phyloP scores from a whole-genome alignment of 1,140 invertebrate species.

The Saccostrea echinata region DNA sequence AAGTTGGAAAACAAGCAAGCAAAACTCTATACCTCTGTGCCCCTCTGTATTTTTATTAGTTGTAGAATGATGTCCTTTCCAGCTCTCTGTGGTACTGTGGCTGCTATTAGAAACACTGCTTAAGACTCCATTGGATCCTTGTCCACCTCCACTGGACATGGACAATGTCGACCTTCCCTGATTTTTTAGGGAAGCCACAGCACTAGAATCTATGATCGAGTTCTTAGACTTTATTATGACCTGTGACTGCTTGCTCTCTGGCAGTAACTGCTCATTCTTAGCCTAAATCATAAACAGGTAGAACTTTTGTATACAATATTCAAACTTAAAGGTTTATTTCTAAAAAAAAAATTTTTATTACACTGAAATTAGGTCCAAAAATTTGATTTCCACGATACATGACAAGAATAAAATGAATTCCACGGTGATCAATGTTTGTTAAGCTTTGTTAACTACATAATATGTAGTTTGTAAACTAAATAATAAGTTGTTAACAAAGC shows the following conservation, averaged over 20 bases:
- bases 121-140: background rate
- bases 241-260: background rate
- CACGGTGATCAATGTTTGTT: no score
- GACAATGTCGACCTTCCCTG: background rate
- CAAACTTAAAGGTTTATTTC: no score
- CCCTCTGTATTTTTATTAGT: background rate
- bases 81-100: background rate
- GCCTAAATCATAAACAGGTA: background rate
- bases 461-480: no score
- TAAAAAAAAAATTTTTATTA: no score
- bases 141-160: background rate
- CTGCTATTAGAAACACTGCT: background rate
- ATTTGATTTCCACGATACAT: no score
- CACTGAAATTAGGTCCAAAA: no score
- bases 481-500: no score
- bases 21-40: background rate
- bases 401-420: no score
- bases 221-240: background rate
- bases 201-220: background rate
- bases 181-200: background rate
- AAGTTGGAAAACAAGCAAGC: background rate
- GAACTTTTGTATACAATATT: no score
- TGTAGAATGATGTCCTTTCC: background rate
- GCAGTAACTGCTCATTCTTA: background rate
- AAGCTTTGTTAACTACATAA: no score